Conservation (phyloP, 2,888 invertebrate genomes). For the Neoaliturus tenellus region DNA sequence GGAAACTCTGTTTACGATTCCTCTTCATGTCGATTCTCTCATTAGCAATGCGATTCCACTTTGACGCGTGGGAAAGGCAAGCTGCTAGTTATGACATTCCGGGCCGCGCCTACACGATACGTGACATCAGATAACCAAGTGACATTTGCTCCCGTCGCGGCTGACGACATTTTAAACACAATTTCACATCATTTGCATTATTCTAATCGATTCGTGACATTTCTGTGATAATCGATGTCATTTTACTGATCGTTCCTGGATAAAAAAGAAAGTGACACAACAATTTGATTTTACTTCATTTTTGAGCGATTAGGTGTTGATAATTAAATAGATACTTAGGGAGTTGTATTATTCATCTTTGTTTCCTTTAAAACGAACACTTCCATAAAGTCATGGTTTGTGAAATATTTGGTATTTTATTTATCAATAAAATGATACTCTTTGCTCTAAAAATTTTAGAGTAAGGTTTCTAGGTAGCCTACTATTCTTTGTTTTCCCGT, state of each 20-base stretch:
- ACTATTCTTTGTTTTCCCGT: too few species aligned
- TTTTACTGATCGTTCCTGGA: neutral
- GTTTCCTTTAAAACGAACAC: too few species aligned
- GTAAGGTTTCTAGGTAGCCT: too few species aligned
- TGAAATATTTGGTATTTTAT: too few species aligned
- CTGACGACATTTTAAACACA: neutral
- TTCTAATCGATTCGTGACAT: constrained; percentile 6
- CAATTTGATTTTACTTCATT: too few species aligned
- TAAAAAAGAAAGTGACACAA: neutral
- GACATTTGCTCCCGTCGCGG: neutral
- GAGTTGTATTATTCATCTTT: too few species aligned
- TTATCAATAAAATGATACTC: too few species aligned
- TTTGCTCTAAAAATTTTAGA: too few species aligned
- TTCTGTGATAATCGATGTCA: neutral
- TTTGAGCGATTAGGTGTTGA: too few species aligned
- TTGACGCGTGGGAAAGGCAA: neutral
- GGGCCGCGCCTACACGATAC: neutral
- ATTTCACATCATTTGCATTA: constrained; percentile 18
- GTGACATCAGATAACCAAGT: constrained; percentile 1
- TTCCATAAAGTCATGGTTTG: too few species aligned
- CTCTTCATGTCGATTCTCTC: neutral
- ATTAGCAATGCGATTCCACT: neutral
- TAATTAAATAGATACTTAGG: too few species aligned
- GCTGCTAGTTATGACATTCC: constrained; percentile 4
- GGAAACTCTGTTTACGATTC: neutral